Evolutionary conservation across 64 coral and sea anemone species (phyloP).

Genomic region (Hydrozoanthus tunicans): DNA sequence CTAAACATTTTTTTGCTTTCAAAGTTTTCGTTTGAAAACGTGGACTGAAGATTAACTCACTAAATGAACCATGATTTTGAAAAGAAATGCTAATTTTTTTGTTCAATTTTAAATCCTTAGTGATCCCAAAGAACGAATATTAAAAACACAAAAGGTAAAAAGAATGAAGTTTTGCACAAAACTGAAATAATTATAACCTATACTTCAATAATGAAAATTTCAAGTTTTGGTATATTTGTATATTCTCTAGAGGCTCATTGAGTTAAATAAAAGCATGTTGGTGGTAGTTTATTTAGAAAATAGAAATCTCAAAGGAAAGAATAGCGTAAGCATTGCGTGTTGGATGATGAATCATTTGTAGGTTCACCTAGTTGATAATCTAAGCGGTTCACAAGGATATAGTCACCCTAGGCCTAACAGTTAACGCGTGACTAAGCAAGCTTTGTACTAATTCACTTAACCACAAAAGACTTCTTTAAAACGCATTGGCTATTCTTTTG

Average conservation of each 20-base stretch:
- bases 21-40: background rate
- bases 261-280: too few species aligned
- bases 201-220: background rate
- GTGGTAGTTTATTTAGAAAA: too few species aligned
- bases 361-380: too few species aligned
- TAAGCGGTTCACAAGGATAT: background rate
- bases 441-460: constrained; percentile 25
- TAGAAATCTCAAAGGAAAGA: background rate
- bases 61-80: background rate
- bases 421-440: background rate
- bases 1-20: background rate
- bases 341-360: background rate
- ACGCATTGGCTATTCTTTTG: background rate
- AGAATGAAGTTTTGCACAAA: constrained; percentile 34
- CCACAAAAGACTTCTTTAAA: background rate
- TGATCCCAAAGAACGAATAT: constrained; percentile 2
- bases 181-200: background rate
- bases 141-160: background rate
- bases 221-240: background rate
- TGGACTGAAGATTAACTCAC: background rate
- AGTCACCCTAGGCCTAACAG: background rate
- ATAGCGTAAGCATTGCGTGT: constrained; percentile 2
- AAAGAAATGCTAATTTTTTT: constrained; percentile 28
- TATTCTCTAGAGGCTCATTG: too few species aligned
- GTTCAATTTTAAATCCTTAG: constrained; percentile 4